Conservation (phyloP, 2,113 vertebrate species). For the Mellivora capensis region DNA sequence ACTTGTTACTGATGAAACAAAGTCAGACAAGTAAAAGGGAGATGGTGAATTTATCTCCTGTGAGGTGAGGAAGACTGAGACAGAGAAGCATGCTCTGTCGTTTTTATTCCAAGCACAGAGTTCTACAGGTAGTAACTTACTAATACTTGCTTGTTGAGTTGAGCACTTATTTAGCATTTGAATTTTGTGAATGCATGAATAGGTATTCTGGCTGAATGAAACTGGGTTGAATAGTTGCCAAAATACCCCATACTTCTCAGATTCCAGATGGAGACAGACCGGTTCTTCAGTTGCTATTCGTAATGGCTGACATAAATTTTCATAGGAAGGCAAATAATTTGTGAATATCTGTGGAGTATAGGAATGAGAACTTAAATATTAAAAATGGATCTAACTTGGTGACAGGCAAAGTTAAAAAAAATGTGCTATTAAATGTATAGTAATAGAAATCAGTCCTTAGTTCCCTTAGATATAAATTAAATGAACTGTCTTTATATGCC, state of each 20-base stretch:
- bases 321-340: not conserved
- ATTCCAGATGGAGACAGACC: not conserved
- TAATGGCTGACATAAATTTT: not conserved
- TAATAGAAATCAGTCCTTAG: not conserved
- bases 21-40: not conserved
- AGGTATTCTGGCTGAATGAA: not conserved
- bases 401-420: not conserved
- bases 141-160: not conserved
- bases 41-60: not conserved
- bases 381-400: not conserved
- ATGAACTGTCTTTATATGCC: constrained; percentile 4
- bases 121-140: not conserved
- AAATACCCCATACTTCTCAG: not conserved
- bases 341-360: not conserved
- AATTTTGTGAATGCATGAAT: not conserved
- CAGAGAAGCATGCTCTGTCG: not conserved
- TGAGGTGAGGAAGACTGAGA: not conserved
- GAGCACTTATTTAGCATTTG: not conserved
- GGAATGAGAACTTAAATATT: not conserved
- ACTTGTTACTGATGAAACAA: not conserved
- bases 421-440: not conserved
- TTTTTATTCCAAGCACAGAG: not conserved
- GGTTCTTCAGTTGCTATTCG: not conserved
- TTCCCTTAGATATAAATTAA: constrained; percentile 34
- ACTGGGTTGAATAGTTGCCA: not conserved